phyloP scores from a whole-genome alignment of 2,888 invertebrate species.

The Dusona sp. region DNA sequence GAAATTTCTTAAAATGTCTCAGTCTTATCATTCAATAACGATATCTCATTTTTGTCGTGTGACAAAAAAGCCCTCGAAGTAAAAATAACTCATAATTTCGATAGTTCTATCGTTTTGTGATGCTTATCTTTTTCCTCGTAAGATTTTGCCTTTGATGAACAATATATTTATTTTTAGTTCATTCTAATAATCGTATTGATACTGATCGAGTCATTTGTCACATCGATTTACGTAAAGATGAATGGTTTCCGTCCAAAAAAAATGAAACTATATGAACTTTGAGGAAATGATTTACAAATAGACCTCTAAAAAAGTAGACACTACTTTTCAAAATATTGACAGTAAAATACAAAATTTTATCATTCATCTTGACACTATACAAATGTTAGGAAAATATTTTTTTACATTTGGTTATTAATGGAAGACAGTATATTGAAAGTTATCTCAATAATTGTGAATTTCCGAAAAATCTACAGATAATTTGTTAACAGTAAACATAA shows the following conservation, averaged over 20 bases:
- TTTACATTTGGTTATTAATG: neutral
- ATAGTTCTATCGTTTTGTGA: neutral
- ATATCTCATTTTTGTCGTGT: neutral
- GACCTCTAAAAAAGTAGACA: neutral
- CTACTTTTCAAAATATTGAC: neutral
- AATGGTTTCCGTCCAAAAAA: neutral
- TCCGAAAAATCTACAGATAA: neutral
- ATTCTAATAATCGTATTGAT: neutral
- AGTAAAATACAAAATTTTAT: neutral
- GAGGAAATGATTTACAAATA: neutral
- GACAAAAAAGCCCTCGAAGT: neutral
- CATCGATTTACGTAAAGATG: neutral
- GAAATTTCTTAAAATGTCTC: neutral
- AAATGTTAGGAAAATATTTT: neutral
- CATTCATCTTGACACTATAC: neutral
- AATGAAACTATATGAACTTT: neutral
- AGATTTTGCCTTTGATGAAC: neutral
- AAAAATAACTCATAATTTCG: neutral
- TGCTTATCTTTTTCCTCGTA: neutral
- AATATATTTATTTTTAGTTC: neutral
- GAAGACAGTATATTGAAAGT: neutral
- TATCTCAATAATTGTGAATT: neutral
- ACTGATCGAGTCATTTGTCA: neutral
- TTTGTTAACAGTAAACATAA: neutral
- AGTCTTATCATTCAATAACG: neutral